Evolutionary conservation across 2,797 vertebrate genomes (phyloP).

Genomic region (Streptopelia turtur): DNA sequence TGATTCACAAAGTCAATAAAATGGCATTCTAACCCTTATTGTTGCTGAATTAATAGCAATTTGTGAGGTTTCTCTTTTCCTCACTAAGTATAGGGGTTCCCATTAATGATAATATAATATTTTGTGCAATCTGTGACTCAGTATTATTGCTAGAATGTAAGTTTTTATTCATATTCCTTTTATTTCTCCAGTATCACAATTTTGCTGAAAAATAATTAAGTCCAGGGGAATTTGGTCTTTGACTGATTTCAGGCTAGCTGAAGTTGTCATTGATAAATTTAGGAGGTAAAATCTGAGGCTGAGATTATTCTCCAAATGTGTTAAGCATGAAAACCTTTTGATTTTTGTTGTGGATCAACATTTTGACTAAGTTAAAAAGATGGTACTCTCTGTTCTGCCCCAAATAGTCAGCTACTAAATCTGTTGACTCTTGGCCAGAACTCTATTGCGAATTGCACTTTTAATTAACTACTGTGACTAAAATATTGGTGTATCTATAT

Average conservation of each 20-base stretch:
- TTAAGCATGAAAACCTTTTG: neutral
- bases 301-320: neutral
- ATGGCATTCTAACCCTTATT: neutral
- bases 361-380: neutral
- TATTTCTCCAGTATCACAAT: neutral
- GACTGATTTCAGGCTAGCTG: neutral
- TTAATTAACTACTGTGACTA: neutral
- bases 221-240: neutral
- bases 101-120: neutral
- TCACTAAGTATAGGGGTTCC: neutral
- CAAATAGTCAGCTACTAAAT: neutral
- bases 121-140: neutral
- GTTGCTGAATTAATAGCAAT: neutral
- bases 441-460: neutral
- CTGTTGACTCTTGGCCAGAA: neutral
- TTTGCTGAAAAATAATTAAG: neutral
- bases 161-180: neutral
- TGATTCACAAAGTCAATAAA: neutral
- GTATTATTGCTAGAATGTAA: neutral
- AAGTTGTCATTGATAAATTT: neutral
- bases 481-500: neutral
- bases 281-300: neutral
- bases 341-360: neutral
- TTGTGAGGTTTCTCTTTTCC: neutral
- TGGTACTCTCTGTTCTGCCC: neutral